Percentiles rank a stretch among this genome's conserved stretches.
These are phyloP conservation scores for Eilema caniola DNA, from an alignment of 2,888 invertebrate species.

Conservation along the genomic window DNA sequence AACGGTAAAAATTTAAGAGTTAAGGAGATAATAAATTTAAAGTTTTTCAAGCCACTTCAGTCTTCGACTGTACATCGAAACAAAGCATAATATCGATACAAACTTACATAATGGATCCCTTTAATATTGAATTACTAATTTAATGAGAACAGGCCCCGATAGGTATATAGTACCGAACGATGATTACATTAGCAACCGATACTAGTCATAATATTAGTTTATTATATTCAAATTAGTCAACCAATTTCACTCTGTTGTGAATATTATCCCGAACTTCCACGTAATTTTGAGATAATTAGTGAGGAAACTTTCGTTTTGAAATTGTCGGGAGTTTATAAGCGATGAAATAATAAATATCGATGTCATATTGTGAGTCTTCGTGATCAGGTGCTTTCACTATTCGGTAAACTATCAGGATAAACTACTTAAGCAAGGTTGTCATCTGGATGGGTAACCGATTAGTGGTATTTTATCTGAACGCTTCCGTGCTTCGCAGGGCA, in stretches of 20 bases:
- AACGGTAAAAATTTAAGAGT: too few species aligned
- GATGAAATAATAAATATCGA: too few species aligned
- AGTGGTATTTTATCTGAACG: too few species aligned
- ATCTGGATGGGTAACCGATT: too few species aligned
- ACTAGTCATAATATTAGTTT: not conserved
- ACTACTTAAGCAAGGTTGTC: too few species aligned
- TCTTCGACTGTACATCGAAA: not conserved
- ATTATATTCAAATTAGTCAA: constrained; percentile 4
- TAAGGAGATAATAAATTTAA: too few species aligned
- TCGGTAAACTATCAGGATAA: too few species aligned
- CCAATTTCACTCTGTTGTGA: not conserved
- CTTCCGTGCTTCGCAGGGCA: too few species aligned
- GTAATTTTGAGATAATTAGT: not conserved
- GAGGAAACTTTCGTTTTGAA: not conserved
- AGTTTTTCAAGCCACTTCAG: not conserved
- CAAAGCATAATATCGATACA: constrained; percentile 2
- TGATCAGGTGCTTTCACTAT: too few species aligned
- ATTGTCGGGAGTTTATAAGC: not conserved
- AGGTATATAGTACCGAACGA: not conserved
- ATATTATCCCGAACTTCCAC: not conserved
- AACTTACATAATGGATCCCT: not conserved
- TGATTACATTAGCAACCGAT: not conserved
- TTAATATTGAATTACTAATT: constrained; percentile 4
- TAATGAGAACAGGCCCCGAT: not conserved
- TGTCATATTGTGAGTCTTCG: too few species aligned